phyloP scores from a whole-genome alignment of 2,888 invertebrate species.

The Hoplodrina ambigua region DNA sequence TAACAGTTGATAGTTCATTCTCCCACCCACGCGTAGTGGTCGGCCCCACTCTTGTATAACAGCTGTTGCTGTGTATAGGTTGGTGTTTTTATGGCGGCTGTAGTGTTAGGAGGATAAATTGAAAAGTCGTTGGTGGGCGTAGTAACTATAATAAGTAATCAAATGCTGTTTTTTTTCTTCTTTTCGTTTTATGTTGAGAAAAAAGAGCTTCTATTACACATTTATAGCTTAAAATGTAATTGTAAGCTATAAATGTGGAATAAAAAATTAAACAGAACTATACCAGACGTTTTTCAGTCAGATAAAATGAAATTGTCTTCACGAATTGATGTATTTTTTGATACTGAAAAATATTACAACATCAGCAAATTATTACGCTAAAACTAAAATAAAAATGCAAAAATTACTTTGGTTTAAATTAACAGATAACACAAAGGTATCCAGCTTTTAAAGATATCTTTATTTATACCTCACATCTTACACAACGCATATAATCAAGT shows the following conservation, averaged over 20 bases:
- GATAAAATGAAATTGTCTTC: too few species aligned
- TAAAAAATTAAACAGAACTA: too few species aligned
- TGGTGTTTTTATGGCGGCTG: slow-evolving; percentile 66
- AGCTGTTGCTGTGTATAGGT: slow-evolving; percentile 69
- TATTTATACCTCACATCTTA: neutral
- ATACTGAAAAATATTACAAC: too few species aligned
- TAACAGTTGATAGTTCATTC: slow-evolving; percentile 69
- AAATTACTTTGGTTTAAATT: too few species aligned
- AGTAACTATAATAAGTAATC: neutral
- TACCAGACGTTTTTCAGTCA: too few species aligned
- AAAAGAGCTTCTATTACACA: neutral
- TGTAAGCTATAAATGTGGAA: too few species aligned
- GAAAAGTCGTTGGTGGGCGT: slow-evolving; percentile 37
- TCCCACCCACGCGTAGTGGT: slow-evolving; percentile 13
- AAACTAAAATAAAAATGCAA: too few species aligned
- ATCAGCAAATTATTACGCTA: too few species aligned
- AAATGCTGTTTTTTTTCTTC: neutral
- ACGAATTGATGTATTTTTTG: too few species aligned
- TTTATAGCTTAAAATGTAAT: too few species aligned
- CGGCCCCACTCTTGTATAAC: slow-evolving; percentile 46
- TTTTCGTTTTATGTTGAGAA: neutral
- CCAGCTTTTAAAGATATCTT: neutral
- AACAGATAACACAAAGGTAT: too few species aligned
- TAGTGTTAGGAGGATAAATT: slow-evolving; percentile 70
- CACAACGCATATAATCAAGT: neutral